Evolutionary conservation across 2,888 invertebrate species (phyloP), one percentile per base, ranked within the genome.

Genomic region (Rugalucina vietnamica): DNA sequence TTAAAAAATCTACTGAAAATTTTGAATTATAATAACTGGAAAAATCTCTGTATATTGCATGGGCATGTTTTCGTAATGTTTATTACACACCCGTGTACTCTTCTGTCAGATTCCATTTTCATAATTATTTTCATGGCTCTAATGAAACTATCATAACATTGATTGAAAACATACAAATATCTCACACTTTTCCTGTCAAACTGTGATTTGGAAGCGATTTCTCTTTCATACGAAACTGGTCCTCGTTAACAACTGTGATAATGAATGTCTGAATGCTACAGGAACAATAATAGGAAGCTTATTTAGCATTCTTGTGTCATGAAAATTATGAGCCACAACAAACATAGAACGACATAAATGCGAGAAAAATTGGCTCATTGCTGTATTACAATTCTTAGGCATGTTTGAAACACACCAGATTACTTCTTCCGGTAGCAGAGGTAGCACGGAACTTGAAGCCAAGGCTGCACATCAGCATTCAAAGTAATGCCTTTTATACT

Each of bases 291-390:
- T 8, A n/a, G 54, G 54, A 4, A 14, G 10, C 54, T 65, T 65
- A 65, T 65, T 65, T 65, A 65, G 29, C 65, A 65, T 65, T 65
- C 29, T 60, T 60, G 14, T 60, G 65, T 34, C 65, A 65, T 34
- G 32, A 12, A n/a, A n/a, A 65, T 65, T 34, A 65, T 65, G 65
- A 65, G 34, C 18, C 12, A 65, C 32, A 65, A 5, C 29, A 18
- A 65, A 65, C 65, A 34, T 32, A 12, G 18, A 34, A 65, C 10
- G 65, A 34, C 34, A 29, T 65, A 65, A 65, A 65, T 65, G 65
- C 21, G 34, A 29, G 21, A 34, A 65, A 65, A 65, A 65, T 65
- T 65, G 65, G 65, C 65, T 65, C 65, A 65, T 65, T 34, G 65
- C 65, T 65, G 18, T 65, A 65, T 65, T 65, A 34, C 34, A 21